These are phyloP conservation scores for Limnothrissa miodon DNA, from an alignment of 2,113 vertebrate species.

Conservation along the genomic window DNA sequence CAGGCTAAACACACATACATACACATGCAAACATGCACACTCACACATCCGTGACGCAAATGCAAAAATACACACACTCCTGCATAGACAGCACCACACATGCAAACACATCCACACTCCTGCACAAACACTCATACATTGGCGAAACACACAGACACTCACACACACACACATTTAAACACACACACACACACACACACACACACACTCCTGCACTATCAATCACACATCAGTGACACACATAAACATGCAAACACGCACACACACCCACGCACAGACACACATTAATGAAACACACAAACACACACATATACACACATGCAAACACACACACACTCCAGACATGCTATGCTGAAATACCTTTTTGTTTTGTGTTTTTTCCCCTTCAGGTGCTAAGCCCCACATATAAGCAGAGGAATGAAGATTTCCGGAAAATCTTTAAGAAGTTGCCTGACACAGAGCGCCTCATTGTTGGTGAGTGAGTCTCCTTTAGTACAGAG, in stretches of 20 bases:
- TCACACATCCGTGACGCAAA: not conserved
- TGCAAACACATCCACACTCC: not conserved
- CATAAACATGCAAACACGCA: not conserved
- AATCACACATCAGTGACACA: too few relatives aligned
- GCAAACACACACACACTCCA: not conserved
- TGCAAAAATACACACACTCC: not conserved
- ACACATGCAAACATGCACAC: too few relatives aligned
- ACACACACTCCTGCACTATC: not conserved
- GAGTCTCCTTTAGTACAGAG: not conserved
- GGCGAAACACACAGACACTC: not conserved
- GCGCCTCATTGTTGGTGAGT: slow-evolving; percentile 87
- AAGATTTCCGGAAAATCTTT: slow-evolving; percentile 89
- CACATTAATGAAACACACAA: not conserved
- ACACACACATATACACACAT: not conserved
- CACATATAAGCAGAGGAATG: slow-evolving; percentile 88
- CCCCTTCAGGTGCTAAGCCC: slow-evolving; percentile 86
- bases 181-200: not conserved
- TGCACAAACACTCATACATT: not conserved
- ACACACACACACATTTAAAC: not conserved
- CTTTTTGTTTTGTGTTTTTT: too few relatives aligned
- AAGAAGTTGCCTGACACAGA: slow-evolving; percentile 86
- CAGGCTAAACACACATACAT: too few relatives aligned
- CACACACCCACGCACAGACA: not conserved
- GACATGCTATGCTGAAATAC: not conserved
- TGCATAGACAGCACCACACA: not conserved